Evolutionary conservation across 2,797 vertebrate genomes (phyloP).

Genomic region (Pelochelys cantorii): DNA sequence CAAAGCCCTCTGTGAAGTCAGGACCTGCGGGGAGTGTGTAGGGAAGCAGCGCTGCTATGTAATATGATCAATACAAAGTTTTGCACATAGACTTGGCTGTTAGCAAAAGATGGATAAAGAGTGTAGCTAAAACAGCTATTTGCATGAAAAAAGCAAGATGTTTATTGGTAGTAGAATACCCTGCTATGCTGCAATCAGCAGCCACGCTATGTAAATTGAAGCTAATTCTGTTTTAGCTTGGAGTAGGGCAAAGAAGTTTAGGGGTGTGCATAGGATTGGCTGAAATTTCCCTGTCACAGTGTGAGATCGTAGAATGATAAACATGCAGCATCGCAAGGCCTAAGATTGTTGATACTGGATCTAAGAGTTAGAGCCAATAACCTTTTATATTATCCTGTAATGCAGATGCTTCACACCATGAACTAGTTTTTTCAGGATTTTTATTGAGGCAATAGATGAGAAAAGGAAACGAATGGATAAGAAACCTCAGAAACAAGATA

Average conservation of each 20-base stretch:
- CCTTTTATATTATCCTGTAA: constrained; percentile 30
- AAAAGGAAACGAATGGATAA: constrained; percentile 45
- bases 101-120: constrained; percentile 61
- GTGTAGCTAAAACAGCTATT: constrained; percentile 61
- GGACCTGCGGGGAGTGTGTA: constrained; percentile 8
- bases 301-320: constrained; percentile 46
- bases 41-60: constrained; percentile 64
- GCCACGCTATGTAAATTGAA: background rate
- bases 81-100: constrained; percentile 60
- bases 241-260: constrained; percentile 11
- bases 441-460: constrained; percentile 15
- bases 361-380: constrained; percentile 44
- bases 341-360: constrained; percentile 16
- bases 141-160: constrained; percentile 62
- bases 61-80: constrained; percentile 70
- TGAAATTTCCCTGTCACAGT: constrained; percentile 41
- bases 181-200: constrained; percentile 61
- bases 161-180: constrained; percentile 67
- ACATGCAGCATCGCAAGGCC: constrained; percentile 20
- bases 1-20: constrained; percentile 40
- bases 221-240: background rate
- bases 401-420: constrained; percentile 54
- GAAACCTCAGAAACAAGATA: constrained; percentile 38
- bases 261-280: constrained; percentile 6
- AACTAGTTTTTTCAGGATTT: constrained; percentile 41